Conservation (phyloP, 2,113 vertebrate genomes). For the Nesogale talazaci region DNA sequence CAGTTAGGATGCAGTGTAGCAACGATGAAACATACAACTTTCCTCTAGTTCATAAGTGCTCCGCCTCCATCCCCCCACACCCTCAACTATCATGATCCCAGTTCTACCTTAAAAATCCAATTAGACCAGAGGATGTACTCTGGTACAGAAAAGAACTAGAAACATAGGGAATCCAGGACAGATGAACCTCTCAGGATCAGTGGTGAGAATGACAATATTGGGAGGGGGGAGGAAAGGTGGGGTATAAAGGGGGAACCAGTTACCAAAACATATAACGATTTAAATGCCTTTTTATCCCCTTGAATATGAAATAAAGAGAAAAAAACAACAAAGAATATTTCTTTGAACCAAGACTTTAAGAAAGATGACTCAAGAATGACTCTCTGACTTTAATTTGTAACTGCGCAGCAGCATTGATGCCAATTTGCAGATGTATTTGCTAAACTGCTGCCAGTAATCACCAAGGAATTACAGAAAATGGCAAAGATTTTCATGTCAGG, state of each 20-base stretch:
- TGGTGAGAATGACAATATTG: no score
- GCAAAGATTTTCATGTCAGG: not conserved
- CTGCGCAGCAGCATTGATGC: not conserved
- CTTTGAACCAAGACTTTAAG: not conserved
- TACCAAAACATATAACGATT: not conserved
- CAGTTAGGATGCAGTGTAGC: no score
- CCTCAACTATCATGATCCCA: no score
- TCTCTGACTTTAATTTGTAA: not conserved
- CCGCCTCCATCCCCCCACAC: no score
- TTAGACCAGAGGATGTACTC: no score
- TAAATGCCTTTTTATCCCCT: not conserved
- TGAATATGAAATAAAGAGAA: not conserved
- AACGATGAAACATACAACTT: no score
- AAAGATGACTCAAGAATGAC: not conserved
- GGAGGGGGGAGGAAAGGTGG: no score
- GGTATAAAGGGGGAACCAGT: not conserved
- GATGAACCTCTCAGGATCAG: no score
- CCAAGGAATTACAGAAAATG: slow-evolving; percentile 23
- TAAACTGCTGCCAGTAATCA: slow-evolving; percentile 31
- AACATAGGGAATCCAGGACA: no score
- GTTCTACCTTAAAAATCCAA: no score
- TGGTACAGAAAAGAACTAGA: no score
- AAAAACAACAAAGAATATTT: slow-evolving; percentile 12
- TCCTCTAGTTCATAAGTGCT: no score
- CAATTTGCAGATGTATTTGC: slow-evolving; percentile 32